Base-by-base conservation (phyloP, 2,113 vertebrate species). In the Eira barbara region DNA sequence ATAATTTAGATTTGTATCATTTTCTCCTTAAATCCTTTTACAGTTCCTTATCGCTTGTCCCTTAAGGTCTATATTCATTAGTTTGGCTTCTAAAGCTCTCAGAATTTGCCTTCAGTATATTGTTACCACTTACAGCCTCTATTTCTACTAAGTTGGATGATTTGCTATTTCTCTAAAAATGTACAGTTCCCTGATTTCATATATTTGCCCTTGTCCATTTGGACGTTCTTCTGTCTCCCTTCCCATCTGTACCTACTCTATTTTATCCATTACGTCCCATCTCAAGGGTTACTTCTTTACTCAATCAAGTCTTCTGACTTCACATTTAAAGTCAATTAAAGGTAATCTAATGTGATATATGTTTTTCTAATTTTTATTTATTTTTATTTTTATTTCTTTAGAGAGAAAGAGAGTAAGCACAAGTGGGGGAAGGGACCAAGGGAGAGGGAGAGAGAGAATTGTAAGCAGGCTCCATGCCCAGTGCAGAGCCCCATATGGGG, bases 91-190 rank as follows among this genome's bases (percentile, higher is more conserved):
- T 59, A 91, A 91, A 47, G 4, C 15, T 78, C 65, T 59, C 85
- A 83, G 65, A 92, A 69, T 93, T 78, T 85, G 34, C 25, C 47
- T 78, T 88, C 20, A 59, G 7, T 86, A 27, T 36, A n/a, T 10
- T 2, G 88, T 49, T 78, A 10, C 23, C 61, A 78, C 5, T 34
- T 69, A 59, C 1, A n/a, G 31, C 12, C 57, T 65, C 2, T 61
- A 36, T 73, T 95, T 90, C 31, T 13, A 81, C 23, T 61, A 82
- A 49, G 14, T 42, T 10, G 6, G 6, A 59, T 80, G 63, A 55
- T 34, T 87, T 95, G 27, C 8, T 95, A 7, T 69, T 97, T 91
- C 73, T 97, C 39, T 74, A 79, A 85, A 92, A 84, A 67, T 55
- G 20, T 73, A 47, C n/a, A 81, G 3, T 61, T 73, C 18, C 15